phyloP scores from a whole-genome alignment of 1,140 invertebrate genomes.

The Hyphantria cunea region DNA sequence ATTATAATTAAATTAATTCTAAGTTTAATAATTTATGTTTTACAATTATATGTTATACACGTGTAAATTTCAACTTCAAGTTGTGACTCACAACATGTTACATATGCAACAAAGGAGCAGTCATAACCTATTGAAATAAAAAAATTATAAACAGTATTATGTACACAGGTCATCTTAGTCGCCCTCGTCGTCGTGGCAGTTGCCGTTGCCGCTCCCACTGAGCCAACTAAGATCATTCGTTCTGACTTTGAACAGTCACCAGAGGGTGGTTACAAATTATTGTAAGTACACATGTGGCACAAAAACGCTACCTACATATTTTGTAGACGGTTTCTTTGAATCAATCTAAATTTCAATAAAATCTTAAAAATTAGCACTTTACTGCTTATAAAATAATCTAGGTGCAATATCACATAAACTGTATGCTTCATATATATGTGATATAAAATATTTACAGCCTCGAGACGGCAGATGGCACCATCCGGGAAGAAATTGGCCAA shows the following conservation, averaged over 20 bases:
- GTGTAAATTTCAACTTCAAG: no score
- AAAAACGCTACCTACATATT: no score
- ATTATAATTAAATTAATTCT: no score
- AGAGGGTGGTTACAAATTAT: constrained; percentile 60
- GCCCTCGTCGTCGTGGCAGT: constrained; percentile 66
- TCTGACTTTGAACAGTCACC: constrained; percentile 59
- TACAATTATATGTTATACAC: no score
- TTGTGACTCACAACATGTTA: no score
- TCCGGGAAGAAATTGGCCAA: constrained; percentile 60
- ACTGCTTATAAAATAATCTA: background rate
- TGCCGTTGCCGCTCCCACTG: constrained; percentile 43
- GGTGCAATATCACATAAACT: background rate
- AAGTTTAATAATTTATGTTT: no score
- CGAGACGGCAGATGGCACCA: constrained; percentile 64
- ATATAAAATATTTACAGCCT: constrained; percentile 61
- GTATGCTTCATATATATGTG: no score
- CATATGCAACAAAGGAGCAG: no score
- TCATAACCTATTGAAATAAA: no score
- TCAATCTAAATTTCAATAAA: no score
- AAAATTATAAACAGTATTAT: background rate
- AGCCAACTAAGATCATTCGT: constrained; percentile 55
- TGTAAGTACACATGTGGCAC: constrained; percentile 43
- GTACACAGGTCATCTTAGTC: constrained; percentile 58
- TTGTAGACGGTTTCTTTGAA: no score
- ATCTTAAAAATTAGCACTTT: no score